Evolutionary conservation across 2,888 invertebrate genomes (phyloP), one percentile per base, ranked within the genome.

Genomic region (Rhimphoctona megacephalus): DNA sequence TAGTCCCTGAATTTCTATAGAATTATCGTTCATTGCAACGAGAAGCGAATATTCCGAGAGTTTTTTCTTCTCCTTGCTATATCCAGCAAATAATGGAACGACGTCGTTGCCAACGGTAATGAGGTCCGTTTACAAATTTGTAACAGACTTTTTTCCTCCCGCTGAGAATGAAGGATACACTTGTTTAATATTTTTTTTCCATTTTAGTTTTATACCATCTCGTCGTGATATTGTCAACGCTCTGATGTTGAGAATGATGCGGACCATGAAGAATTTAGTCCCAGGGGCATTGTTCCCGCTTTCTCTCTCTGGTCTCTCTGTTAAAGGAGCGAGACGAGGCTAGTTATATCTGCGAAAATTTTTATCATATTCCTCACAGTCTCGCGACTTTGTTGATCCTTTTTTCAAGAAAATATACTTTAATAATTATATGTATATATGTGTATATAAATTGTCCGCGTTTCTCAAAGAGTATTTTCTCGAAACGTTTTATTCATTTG

Each of bases 261-360:
- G 72, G 72, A 78, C 70, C 52, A 66, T 33, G 39, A 74, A 70
- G 61, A 83, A 85, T 85, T 79, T 54, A 83, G 78, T 85, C 69
- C 73, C 79, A 49, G 61, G 46, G 39, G 61, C 46, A 73, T 54
- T 46, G 72, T 66, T 70, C 52, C 64, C 80, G 9, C 25, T n/a
- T 30, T 52, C 46, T 39, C 46, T 30, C 49, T 69, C 80, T 25
- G 36, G 39, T 30, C 81, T n/a, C 46, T 39, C 49, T 25, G 17
- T n/a, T 72, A 81, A 77, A 52, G 52, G 73, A 79, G 69, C 78
- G 61, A 61, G 14, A 43, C 74, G 74, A 61, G 43, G 22, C 46
- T 69, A n/a, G 43, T 79, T 79, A 69, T 79, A 43, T 82, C n/a
- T 43, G 49, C 14, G 30, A 57, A 33, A 49, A 25, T 64, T 36